Evolutionary conservation across 2,888 invertebrate species (phyloP), one percentile per base, ranked within the genome.

Genomic region (Chironomus riparius): DNA sequence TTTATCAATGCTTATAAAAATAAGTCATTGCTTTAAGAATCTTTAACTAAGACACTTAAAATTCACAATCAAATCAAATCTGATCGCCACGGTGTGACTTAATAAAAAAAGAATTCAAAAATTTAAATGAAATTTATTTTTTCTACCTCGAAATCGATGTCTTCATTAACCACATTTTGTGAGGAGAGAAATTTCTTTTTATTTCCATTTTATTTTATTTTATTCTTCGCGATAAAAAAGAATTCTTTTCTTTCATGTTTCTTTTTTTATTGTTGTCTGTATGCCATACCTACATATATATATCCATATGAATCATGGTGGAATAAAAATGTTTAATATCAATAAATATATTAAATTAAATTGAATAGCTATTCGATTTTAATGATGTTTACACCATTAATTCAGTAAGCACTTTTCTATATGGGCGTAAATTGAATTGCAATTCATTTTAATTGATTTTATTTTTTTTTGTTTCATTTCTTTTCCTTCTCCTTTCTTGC

Each of bases 101-200:
- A n/a, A n/a, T n/a, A n/a, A n/a, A 38, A 38, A 38, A 38, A 38
- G 38, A 38, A 38, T 38, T 38, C 38, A 38, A 38, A 38, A 38
- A 38, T 38, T 38, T 38, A 38, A 38, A 38, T 38, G 10, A 38
- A 38, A 38, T 38, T 38, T 38, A 38, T 38, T 65, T 65, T 38
- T 73, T 56, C 18, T 56, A 56, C 56, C 56, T 56, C 56, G 56
- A 56, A 56, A 56, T 38, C 56, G 48, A 73, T 73, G 72, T 73
- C 72, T 73, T 73, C 72, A 73, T 73, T 73, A 73, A 73, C 71
- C 72, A 73, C 61, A 73, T 61, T 73, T 73, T 62, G 61, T 61
- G 62, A 62, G 13, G 18, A 71, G 24, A 50, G 62, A 47, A 21
- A 56, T 73, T 73, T 50, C 38, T 62, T 24, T 47, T 38, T 24